A percentile compares a stretch with the other conserved stretches of the same genome.
Evolutionary conservation across 2,888 invertebrate genomes (phyloP).

Genomic region (Ophion costatus): DNA sequence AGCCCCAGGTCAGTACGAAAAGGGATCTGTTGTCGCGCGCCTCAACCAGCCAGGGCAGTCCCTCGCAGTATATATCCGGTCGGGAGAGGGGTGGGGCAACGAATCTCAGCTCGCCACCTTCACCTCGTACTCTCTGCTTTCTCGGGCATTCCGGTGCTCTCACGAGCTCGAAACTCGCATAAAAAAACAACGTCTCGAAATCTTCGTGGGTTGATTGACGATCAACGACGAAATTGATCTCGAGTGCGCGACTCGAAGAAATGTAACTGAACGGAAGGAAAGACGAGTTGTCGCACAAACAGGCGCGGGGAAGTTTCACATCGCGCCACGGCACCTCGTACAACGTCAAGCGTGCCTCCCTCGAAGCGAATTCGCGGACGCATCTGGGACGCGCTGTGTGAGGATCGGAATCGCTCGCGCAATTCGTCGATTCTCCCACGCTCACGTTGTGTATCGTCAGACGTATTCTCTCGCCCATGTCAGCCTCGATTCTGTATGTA

Average conservation of each 20-base stretch:
- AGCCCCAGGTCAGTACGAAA: slow-evolving; percentile 93
- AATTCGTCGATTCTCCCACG: slow-evolving; percentile 88
- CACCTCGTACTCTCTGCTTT: slow-evolving; percentile 87
- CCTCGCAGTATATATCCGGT: slow-evolving; percentile 88
- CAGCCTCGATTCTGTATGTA: slow-evolving; percentile 90
- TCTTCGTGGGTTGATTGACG: slow-evolving; percentile 91
- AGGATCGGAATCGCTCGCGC: slow-evolving; percentile 89
- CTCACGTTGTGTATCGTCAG: slow-evolving; percentile 89
- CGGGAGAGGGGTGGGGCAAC: slow-evolving; percentile 87
- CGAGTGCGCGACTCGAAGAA: slow-evolving; percentile 89
- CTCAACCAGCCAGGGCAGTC: slow-evolving; percentile 91
- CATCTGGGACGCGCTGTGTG: slow-evolving; percentile 89
- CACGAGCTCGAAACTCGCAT: slow-evolving; percentile 88
- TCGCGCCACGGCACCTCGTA: slow-evolving; percentile 91
- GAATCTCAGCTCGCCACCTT: slow-evolving; percentile 87
- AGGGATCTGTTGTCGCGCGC: slow-evolving; percentile 92
- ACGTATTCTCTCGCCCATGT: slow-evolving; percentile 87
- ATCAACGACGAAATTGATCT: slow-evolving; percentile 90
- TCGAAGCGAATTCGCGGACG: slow-evolving; percentile 76
- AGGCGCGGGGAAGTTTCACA: slow-evolving; percentile 89
- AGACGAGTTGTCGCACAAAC: slow-evolving; percentile 91
- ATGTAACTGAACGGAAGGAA: slow-evolving; percentile 87
- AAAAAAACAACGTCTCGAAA: slow-evolving; percentile 92
- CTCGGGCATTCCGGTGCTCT: slow-evolving; percentile 88
- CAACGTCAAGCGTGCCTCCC: slow-evolving; percentile 85